phyloP scores from a whole-genome alignment of 2,888 invertebrate genomes.

The Papilio protenor region DNA sequence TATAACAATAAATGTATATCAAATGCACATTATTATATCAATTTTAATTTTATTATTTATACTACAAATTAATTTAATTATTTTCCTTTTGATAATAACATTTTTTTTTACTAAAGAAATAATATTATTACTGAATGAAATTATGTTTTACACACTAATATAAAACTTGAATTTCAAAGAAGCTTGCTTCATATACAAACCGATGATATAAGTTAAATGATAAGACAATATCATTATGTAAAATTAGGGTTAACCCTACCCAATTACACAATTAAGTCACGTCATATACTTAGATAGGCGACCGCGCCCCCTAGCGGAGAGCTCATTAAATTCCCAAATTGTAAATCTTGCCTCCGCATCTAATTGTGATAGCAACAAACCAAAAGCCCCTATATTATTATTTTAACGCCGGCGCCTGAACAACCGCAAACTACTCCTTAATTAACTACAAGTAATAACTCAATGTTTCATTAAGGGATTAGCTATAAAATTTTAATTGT shows the following conservation, averaged over 20 bases:
- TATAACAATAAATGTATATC: too few relatives aligned
- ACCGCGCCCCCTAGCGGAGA: conserved; percentile 6
- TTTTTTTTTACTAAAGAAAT: too few relatives aligned
- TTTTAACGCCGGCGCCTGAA: conserved; percentile 33
- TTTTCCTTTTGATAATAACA: too few relatives aligned
- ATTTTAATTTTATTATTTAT: not conserved
- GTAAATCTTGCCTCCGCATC: conserved; percentile 22
- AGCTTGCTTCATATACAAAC: not conserved
- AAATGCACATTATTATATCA: not conserved
- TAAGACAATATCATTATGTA: conserved; percentile 9
- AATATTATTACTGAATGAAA: not conserved
- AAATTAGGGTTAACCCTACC: conserved; percentile 5
- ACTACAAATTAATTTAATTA: not conserved
- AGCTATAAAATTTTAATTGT: conserved; percentile 27
- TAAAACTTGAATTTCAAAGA: not conserved
- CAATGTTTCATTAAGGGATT: conserved; percentile 7
- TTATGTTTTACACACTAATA: not conserved
- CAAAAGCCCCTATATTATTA: conserved; percentile 28
- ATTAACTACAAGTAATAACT: conserved; percentile 32
- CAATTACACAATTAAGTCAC: conserved; percentile 13
- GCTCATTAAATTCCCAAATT: conserved; percentile 32
- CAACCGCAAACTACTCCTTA: conserved; percentile 27
- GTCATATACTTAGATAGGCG: conserved; percentile 8
- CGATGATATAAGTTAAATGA: not conserved
- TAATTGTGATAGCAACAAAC: conserved; percentile 36